Evolutionary conservation across 2,888 invertebrate genomes (phyloP), one percentile per base, ranked within the genome.

Genomic region (Lepidocyrtoides sp.): DNA sequence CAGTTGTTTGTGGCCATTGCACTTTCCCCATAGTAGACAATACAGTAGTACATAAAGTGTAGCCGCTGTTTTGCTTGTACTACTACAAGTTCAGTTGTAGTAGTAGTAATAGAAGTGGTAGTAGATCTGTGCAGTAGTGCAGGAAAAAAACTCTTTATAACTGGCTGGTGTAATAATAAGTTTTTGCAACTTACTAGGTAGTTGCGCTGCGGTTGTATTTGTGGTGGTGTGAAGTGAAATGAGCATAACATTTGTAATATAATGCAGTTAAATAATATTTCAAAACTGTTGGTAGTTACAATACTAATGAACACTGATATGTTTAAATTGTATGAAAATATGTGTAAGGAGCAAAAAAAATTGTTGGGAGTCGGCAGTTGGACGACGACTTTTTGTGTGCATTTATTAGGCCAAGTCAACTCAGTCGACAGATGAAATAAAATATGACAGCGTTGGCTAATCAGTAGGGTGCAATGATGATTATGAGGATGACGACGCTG

Each of bases 391-490:
- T 66, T 66, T 36, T 20, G 26, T 32, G 57, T 44, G 51, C 85
- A 77, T 77, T 85, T 85, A 77, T 63, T 63, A 77, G 44, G 63
- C 41, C 86, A 63, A 86, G 81, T 82, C 72, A 57, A 20, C 17
- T 51, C 54, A 12, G 79, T 51, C 26, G 77, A 77, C 77, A 77
- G 60, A 77, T 32, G 29, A 77, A 87, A 82, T 88, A 82, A 88
- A 82, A 88, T 88, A 88, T 72, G 57, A 69, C 75, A 60, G 88
- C 54, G n/a, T 20, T 77, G 26, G 75, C 91, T 82, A 91, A 91
- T 91, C 91, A 86, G 86, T 85, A 60, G 91, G 82, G 81, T 86
- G 86, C 86, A 81, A 51, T 75, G 26, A 48, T 72, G n/a, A n/a
- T n/a, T n/a, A n/a, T n/a, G n/a, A n/a, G n/a, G 44, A 20, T 23